These are phyloP conservation scores for Trichechus manatus DNA, from an alignment of 2,113 vertebrate species.

Conservation along the genomic window DNA sequence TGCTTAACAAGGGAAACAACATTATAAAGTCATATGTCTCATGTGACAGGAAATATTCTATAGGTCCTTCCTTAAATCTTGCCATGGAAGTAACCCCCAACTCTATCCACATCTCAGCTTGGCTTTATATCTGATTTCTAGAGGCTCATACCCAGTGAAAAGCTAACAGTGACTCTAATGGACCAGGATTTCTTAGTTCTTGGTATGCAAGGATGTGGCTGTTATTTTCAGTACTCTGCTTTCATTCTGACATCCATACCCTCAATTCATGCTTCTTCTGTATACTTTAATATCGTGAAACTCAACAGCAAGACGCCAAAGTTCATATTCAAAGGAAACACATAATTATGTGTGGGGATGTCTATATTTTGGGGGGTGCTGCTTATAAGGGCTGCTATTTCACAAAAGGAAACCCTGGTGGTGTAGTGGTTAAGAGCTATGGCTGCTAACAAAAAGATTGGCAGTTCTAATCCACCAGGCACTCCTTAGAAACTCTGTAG, in stretches of 20 bases:
- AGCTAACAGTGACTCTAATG: background rate
- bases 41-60: slow-evolving; percentile 35
- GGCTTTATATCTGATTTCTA: background rate
- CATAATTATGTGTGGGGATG: background rate
- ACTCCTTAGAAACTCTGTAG: too few species aligned
- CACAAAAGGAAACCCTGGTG: background rate
- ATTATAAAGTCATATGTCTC: slow-evolving; percentile 62
- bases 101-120: background rate
- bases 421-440: too few species aligned
- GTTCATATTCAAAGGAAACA: background rate
- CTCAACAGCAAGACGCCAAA: slow-evolving; percentile 26
- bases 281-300: slow-evolving; percentile 8
- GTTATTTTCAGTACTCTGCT: slow-evolving; percentile 40
- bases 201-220: background rate
- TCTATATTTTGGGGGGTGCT: background rate
- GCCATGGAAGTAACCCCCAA: background rate
- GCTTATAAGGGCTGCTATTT: background rate
- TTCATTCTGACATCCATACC: background rate
- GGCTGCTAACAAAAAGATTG: too few species aligned
- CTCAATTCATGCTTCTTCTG: background rate
- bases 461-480: too few species aligned
- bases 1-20: slow-evolving; percentile 55
- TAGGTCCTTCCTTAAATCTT: slow-evolving; percentile 15
- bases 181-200: background rate
- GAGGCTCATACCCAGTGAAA: background rate